A percentile compares a stretch with the other conserved stretches of the same genome.
phyloP scores from a whole-genome alignment of 1,140 invertebrate species.

The Hycleus phaleratus region DNA sequence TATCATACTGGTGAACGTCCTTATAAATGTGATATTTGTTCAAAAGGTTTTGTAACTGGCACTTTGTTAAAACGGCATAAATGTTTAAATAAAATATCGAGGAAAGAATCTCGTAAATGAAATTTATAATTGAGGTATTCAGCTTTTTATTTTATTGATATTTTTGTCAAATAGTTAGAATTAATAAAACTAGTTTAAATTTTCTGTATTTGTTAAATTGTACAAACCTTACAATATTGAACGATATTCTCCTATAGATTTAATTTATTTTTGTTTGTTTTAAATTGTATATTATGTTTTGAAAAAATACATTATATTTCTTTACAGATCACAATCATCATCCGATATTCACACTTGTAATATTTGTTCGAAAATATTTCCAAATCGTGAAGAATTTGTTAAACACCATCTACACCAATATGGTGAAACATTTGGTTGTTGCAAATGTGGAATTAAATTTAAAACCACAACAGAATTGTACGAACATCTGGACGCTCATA shows the following conservation, averaged over 20 bases:
- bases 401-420: slow-evolving; percentile 30
- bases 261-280: neutral
- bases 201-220: slow-evolving; percentile 42
- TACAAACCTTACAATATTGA: slow-evolving; percentile 45
- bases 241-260: slow-evolving; percentile 39
- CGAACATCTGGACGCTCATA: slow-evolving; percentile 32
- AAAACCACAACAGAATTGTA: slow-evolving; percentile 28
- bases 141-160: no score
- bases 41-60: slow-evolving; percentile 59
- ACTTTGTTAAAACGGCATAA: slow-evolving; percentile 62
- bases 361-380: slow-evolving; percentile 26
- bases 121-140: no score
- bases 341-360: slow-evolving; percentile 23
- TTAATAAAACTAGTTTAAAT: slow-evolving; percentile 11
- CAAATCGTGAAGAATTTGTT: slow-evolving; percentile 29
- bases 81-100: slow-evolving; percentile 11
- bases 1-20: slow-evolving; percentile 48
- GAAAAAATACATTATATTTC: neutral
- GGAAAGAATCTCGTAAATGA: no score
- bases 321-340: slow-evolving; percentile 2
- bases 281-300: neutral
- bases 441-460: slow-evolving; percentile 30
- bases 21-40: slow-evolving; percentile 41
- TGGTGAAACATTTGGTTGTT: slow-evolving; percentile 29
- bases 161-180: neutral